These are phyloP conservation scores for Halocaridina rubra DNA, from an alignment of 2,888 invertebrate species.

Conservation along the genomic window DNA sequence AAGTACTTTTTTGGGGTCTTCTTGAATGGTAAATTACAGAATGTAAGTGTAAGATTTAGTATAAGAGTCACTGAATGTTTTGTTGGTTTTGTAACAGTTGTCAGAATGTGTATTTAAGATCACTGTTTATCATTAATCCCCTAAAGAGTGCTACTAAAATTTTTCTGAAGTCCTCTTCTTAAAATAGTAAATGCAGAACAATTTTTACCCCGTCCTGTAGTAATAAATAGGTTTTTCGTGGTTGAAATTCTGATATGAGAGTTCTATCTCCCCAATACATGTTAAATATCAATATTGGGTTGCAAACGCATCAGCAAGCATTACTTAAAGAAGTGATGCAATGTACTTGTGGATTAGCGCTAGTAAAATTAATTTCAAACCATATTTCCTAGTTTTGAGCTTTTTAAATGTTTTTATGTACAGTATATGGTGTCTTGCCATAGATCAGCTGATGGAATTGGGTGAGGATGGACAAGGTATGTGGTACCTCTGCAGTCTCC, in stretches of 20 bases:
- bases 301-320: no score
- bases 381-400: neutral
- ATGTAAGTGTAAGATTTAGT: neutral
- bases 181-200: neutral
- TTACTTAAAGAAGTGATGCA: no score
- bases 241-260: neutral
- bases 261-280: neutral
- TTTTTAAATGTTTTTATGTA: neutral
- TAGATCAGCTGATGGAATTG: no score
- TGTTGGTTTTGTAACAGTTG: neutral
- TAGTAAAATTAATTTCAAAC: neutral
- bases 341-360: neutral
- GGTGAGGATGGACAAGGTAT: no score
- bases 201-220: constrained; percentile 12
- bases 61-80: neutral
- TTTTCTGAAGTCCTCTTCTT: neutral
- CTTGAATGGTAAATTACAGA: neutral
- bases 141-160: no score
- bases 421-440: neutral
- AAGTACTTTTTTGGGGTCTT: neutral
- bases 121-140: no score
- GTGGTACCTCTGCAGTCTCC: no score
- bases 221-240: neutral
- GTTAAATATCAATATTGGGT: no score
- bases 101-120: neutral